These are phyloP conservation scores for Montipora capitata DNA, from an alignment of 92 coral and sea anemone species.

Conservation along the genomic window DNA sequence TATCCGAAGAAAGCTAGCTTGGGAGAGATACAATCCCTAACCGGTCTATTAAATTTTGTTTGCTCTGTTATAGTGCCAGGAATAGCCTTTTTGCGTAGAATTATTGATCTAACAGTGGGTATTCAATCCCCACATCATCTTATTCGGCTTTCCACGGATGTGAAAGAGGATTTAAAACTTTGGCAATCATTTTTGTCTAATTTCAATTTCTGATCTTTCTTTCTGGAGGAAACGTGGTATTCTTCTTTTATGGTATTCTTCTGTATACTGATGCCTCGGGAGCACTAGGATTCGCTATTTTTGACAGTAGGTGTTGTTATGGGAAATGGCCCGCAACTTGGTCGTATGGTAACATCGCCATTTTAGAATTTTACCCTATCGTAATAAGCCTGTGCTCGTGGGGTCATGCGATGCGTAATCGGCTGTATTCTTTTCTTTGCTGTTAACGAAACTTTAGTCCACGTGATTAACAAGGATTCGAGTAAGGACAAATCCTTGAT, in stretches of 20 bases:
- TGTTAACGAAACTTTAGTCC: slow-evolving; percentile 62
- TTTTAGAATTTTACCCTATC: not conserved
- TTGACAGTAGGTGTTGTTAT: slow-evolving; percentile 51
- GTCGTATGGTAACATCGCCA: slow-evolving; percentile 37
- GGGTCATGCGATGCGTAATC: slow-evolving; percentile 37
- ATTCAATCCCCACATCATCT: not conserved
- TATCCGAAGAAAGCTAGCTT: slow-evolving; percentile 8
- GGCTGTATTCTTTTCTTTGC: slow-evolving; percentile 63
- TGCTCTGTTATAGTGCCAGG: slow-evolving; percentile 21
- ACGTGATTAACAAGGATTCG: slow-evolving; percentile 48
- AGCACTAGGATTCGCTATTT: slow-evolving; percentile 45
- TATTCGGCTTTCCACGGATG: not conserved
- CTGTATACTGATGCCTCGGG: slow-evolving; percentile 65
- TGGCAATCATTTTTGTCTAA: slow-evolving; percentile 2
- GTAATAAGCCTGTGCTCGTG: slow-evolving; percentile 38
- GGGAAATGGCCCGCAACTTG: slow-evolving; percentile 66
- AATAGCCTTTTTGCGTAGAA: slow-evolving; percentile 48
- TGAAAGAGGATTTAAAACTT: slow-evolving; percentile 18
- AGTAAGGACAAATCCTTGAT: slow-evolving; percentile 58
- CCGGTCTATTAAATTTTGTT: not conserved
- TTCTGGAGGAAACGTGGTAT: slow-evolving; percentile 41
- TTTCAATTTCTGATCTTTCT: not conserved
- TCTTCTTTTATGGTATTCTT: slow-evolving; percentile 13
- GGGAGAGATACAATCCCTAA: slow-evolving; percentile 15
- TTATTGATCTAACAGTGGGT: slow-evolving; percentile 48